Evolutionary conservation across 2,113 vertebrate species (phyloP), one percentile per base, ranked within the genome.

Genomic region (Phalacrocorax carbo): DNA sequence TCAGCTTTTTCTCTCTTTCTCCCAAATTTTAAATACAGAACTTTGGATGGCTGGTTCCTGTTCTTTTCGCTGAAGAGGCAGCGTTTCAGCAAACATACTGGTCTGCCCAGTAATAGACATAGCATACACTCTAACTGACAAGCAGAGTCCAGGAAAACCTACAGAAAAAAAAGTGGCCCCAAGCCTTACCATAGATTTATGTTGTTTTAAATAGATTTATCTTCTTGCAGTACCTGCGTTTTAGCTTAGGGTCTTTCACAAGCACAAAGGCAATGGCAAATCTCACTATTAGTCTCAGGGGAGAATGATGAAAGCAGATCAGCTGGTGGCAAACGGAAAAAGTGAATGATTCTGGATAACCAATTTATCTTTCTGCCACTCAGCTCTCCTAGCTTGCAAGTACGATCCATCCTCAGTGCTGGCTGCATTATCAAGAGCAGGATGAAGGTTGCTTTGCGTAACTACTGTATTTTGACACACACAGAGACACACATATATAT

Each of bases 321-420:
- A 85, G 29, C 54, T 76, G 52, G 32, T 78, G 78, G 58, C 51
- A 91, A 78, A 58, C n/a, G 77, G 64, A 91, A 85, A 30, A 94
- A 78, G 62, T 75, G 73, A 96, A 76, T 48, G 34, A 85, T 64
- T 72, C 72, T n/a, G 38, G 66, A 58, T 71, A 90, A 72, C 11
- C 25, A 48, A 66, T 96, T 87, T 79, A 79, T 97, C 89, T 82
- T 90, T 91, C 78, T 93, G 76, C 42, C 81, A 77, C 21, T 83
- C 79, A 81, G 3, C 18, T 3, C 64, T 80, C 64, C 79, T 60
- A 73, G 23, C 32, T 25, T 96, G 44, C 26, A 93, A 94, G 93
- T 48, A 68, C 27, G 46, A 85, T 58, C 57, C 34, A 76, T 54
- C 52, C 42, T 46, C 52, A 87, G 26, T 46, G 69, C 14, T 44